Evolutionary conservation across 2,797 vertebrate genomes (phyloP).

Genomic region (Gambusia yucatana): DNA sequence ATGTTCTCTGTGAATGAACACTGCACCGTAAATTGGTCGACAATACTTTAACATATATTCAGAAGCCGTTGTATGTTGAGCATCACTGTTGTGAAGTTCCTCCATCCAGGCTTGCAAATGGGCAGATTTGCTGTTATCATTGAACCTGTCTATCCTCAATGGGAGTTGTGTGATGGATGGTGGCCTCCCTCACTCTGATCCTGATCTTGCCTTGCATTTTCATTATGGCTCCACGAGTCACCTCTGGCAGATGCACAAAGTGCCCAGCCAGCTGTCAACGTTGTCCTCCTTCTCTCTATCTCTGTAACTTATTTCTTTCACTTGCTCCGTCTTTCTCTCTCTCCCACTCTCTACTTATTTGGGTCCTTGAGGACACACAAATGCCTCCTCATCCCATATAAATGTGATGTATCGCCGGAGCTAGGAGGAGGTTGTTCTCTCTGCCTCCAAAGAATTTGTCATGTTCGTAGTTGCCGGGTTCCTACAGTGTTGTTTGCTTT

Average conservation of each 20-base stretch:
- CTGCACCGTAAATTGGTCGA: background rate
- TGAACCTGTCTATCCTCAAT: constrained; percentile 57
- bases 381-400: constrained; percentile 52
- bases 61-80: constrained; percentile 12
- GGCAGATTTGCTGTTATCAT: constrained; percentile 62
- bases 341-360: constrained; percentile 46
- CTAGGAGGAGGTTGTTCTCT: constrained; percentile 50
- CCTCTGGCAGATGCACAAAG: constrained; percentile 74
- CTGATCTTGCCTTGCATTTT: constrained; percentile 77
- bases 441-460: constrained; percentile 59
- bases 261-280: constrained; percentile 73
- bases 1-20: background rate
- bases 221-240: constrained; percentile 69
- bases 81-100: constrained; percentile 29
- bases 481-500: constrained; percentile 22
- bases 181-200: constrained; percentile 70
- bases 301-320: constrained; percentile 53
- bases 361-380: constrained; percentile 58
- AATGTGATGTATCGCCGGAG: constrained; percentile 68
- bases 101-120: constrained; percentile 49
- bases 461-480: constrained; percentile 28
- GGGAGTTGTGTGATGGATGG: constrained; percentile 78
- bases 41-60: constrained; percentile 19
- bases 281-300: constrained; percentile 62
- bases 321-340: constrained; percentile 19